Evolutionary conservation across 2,888 invertebrate genomes (phyloP), one percentile per base, ranked within the genome.

Genomic region (Ophraella communa): DNA sequence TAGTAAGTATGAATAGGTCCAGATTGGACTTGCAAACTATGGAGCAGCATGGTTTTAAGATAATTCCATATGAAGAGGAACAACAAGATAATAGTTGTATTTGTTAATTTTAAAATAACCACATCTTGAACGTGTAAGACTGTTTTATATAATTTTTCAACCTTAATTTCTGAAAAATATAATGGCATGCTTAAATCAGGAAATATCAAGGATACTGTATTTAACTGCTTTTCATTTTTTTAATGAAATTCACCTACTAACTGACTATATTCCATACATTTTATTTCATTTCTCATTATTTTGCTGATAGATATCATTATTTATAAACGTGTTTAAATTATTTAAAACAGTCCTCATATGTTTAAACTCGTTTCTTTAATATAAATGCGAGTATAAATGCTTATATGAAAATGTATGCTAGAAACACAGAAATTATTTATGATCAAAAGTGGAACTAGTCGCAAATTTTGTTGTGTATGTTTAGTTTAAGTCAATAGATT

Each of bases 1-100:
- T 95, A 65, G 90, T 92, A 1, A 90, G 91, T 74, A 88, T 91
- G 21, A 94, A 93, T 77, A 85, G 93, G 73, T 93, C 93, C n/a
- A 86, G 91, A 74, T 87, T 93, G 81, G 94, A 93, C 74, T 83
- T 94, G 54, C 92, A 94, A 76, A 88, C 89, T 7, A 85, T 93
- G 80, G 91, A 93, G 71, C 87, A 89, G 69, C 89, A 91, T 75
- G 90, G 91, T 73, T 92, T 92, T 77, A 91, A 91, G 81, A 89
- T 92, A 74, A 86, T 88, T 44, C 86, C 87, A 24, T 85, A 85
- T 4, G 88, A 88, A 56, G 89, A 88, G 62, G 69, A 70, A 62
- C 73, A 71, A 10, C 52, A 77, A 3, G 84, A 84, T 59, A 83
- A 84, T 18, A 79, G 81, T 35, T 85, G 85, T 77, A 76, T 85